phyloP scores from a whole-genome alignment of 1,140 invertebrate species.

The Bombyx mandarina region DNA sequence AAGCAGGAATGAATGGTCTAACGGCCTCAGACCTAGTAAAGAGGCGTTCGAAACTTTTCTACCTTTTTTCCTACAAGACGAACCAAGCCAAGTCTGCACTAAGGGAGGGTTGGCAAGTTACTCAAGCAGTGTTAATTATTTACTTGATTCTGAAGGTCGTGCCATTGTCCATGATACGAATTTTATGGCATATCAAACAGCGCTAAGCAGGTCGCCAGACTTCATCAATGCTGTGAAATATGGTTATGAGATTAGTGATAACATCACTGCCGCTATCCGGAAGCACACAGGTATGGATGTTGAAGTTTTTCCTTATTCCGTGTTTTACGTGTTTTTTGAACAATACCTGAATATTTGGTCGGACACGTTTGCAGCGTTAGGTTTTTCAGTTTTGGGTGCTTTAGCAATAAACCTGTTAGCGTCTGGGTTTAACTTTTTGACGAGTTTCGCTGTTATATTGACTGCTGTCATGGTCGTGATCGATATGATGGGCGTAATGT shows the following conservation, averaged over 20 bases:
- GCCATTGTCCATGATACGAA: conserved; percentile 77
- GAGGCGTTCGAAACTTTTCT: conserved; percentile 82
- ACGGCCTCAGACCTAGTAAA: conserved; percentile 62
- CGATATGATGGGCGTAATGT: conserved; percentile 92
- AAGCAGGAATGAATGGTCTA: conserved; percentile 44
- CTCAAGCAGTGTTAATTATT: conserved; percentile 75
- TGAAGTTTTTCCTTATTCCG: conserved; percentile 90
- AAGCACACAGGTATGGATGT: conserved; percentile 65
- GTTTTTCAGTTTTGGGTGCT: conserved; percentile 81
- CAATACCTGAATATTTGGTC: conserved; percentile 92
- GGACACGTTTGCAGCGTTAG: conserved; percentile 84
- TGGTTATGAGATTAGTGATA: conserved; percentile 80
- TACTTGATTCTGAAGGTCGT: conserved; percentile 70
- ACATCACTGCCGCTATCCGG: conserved; percentile 81
- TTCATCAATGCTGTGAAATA: conserved; percentile 85
- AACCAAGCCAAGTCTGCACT: conserved; percentile 82
- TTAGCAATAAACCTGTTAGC: conserved; percentile 86
- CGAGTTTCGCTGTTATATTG: conserved; percentile 81
- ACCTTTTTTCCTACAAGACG: conserved; percentile 85
- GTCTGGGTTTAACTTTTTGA: conserved; percentile 84
- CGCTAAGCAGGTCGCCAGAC: conserved; percentile 83
- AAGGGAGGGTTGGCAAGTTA: conserved; percentile 85
- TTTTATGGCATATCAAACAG: conserved; percentile 92
- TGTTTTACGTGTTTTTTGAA: conserved; percentile 96
- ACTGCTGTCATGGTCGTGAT: conserved; percentile 86